These are phyloP conservation scores for Leptinotarsa texana DNA, from an alignment of 1,140 invertebrate species.

Conservation along the genomic window DNA sequence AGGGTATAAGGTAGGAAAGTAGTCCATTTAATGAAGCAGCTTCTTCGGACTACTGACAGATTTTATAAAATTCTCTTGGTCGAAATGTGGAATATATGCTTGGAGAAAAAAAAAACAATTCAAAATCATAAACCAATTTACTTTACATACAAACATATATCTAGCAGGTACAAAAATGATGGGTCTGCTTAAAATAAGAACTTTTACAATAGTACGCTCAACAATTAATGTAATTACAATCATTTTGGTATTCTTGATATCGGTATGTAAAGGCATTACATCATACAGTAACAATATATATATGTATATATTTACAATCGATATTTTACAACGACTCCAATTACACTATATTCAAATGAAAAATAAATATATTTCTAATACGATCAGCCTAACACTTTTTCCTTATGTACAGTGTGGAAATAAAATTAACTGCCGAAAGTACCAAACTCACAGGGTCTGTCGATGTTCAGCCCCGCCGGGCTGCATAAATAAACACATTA, in stretches of 20 bases:
- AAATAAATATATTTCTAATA: not conserved
- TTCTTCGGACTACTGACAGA: too few relatives aligned
- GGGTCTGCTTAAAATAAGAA: conserved; percentile 11
- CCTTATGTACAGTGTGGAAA: not conserved
- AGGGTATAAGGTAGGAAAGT: too few relatives aligned
- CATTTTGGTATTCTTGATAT: not conserved
- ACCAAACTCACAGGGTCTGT: not conserved
- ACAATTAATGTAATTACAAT: conserved; percentile 13
- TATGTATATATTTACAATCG: conserved; percentile 13
- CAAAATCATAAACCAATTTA: conserved; percentile 25
- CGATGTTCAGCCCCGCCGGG: not conserved
- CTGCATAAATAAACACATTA: not conserved
- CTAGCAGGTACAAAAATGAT: conserved; percentile 24
- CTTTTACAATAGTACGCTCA: conserved; percentile 7
- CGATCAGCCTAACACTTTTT: not conserved
- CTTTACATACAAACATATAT: conserved; percentile 18
- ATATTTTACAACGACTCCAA: not conserved
- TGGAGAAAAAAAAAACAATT: not conserved
- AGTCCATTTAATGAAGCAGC: too few relatives aligned
- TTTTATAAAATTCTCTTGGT: too few relatives aligned
- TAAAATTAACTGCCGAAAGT: conserved; percentile 4
- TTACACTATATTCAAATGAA: not conserved
- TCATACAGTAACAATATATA: not conserved
- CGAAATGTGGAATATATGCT: too few relatives aligned
- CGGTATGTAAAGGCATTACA: not conserved